Base-by-base conservation (phyloP, 2,888 invertebrate genomes). In the Eupithecia vulgata region DNA sequence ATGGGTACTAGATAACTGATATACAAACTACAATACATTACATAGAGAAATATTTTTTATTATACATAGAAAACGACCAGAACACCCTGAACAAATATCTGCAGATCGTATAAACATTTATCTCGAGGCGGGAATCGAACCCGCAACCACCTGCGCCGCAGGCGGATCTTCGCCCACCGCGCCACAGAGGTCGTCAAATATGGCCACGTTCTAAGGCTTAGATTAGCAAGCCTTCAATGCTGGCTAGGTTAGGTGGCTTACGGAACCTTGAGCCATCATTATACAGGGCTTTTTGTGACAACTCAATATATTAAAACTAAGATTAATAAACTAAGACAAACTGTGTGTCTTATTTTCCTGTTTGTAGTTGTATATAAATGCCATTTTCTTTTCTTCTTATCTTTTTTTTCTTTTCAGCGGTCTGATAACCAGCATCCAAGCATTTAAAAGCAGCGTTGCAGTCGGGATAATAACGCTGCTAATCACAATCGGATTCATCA, bases 381-480 rank as follows among this genome's bases (percentile, higher is more conserved):
- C n/a, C 1, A 45, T n/a, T 45, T 45, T 45, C 45, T 45, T 21
- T 52, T 21, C 1, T 10, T 52, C 48, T 48, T n/a, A 48, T 64
- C n/a, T 5, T 40, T 12, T n/a, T 40, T 67, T 40, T 57, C 64
- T 75, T 87, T 87, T 7, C 87, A 94, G 94, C 57, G 99, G 99
- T 70, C 95, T 99, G 78, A 96, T 98, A 73, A 96, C 95, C 75
- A 98, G 98, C 71, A 95, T 98, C 74, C 81, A 85, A 0, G 95
- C 95, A 73, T 97, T 97, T 84, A 88, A 95, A 71, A 86, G 90
- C 45, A 95, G 95, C 68, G 95, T 97, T 12, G 95, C 97, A 62
- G 95, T 96, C 21, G 99, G 98, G 7, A 95, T 98, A 71, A 93
- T 99, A 78, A 95, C 97, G 74, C 92, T 98, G 74, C 84, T 97